phyloP scores from a whole-genome alignment of 2,113 vertebrate species.

The Cheirogaleus medius region DNA sequence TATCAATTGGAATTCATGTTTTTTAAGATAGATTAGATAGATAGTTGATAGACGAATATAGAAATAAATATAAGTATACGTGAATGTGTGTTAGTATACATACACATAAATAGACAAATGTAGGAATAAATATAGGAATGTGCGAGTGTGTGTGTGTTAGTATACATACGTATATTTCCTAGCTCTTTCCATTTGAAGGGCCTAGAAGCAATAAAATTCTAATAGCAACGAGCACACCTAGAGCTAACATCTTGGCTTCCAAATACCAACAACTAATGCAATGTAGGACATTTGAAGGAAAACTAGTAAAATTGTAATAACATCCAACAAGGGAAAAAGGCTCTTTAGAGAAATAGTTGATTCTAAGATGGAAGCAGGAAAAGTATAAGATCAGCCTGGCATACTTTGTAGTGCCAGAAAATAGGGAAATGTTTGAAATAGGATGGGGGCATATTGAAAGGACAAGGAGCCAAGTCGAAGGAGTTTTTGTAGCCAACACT shows the following conservation, averaged over 20 bases:
- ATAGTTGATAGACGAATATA: neutral
- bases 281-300: neutral
- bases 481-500: neutral
- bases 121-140: neutral
- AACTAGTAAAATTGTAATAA: neutral
- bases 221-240: neutral
- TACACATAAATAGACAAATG: neutral
- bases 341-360: neutral
- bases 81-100: neutral
- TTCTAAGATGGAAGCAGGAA: neutral
- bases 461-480: neutral
- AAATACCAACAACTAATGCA: neutral
- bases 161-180: neutral
- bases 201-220: neutral
- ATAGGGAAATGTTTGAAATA: neutral
- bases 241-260: neutral
- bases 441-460: neutral
- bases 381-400: neutral
- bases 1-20: neutral
- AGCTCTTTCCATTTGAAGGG: neutral
- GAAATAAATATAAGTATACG: neutral
- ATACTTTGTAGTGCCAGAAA: neutral
- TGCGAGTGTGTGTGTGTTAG: neutral
- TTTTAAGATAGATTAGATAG: neutral
- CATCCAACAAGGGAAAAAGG: neutral